Conservation (phyloP, 2,113 vertebrate genomes). For the Mustela lutreola region DNA sequence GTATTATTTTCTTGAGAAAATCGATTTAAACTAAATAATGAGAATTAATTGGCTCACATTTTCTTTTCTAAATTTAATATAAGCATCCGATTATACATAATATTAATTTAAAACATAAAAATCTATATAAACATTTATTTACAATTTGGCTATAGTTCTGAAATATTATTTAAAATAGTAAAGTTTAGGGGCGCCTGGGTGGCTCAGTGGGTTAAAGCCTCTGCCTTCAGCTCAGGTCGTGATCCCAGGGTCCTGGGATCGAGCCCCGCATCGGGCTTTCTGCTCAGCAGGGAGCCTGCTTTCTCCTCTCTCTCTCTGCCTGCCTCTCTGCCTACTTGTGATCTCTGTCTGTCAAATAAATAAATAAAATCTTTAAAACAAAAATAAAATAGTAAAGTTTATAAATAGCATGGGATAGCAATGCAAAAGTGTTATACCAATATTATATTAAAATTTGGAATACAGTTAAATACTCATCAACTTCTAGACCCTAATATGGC, state of each 20-base stretch:
- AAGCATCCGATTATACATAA: neutral
- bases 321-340: too few species aligned
- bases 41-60: neutral
- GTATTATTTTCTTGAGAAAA: neutral
- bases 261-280: too few species aligned
- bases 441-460: slow-evolving; percentile 27
- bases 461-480: neutral
- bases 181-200: neutral
- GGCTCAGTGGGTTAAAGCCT: too few species aligned
- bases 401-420: neutral
- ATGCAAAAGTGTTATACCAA: neutral
- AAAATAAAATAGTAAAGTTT: neutral
- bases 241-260: too few species aligned
- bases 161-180: neutral
- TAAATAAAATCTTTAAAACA: too few species aligned
- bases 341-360: too few species aligned
- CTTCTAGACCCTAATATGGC: neutral
- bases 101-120: slow-evolving; percentile 22
- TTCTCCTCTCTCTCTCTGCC: too few species aligned
- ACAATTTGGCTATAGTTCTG: slow-evolving; percentile 8
- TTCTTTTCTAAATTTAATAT: slow-evolving; percentile 6
- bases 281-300: too few species aligned
- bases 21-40: neutral
- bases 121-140: neutral
- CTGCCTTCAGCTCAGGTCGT: too few species aligned